These are phyloP conservation scores for Lathronympha strigana DNA, from an alignment of 2,888 invertebrate genomes.

Conservation along the genomic window DNA sequence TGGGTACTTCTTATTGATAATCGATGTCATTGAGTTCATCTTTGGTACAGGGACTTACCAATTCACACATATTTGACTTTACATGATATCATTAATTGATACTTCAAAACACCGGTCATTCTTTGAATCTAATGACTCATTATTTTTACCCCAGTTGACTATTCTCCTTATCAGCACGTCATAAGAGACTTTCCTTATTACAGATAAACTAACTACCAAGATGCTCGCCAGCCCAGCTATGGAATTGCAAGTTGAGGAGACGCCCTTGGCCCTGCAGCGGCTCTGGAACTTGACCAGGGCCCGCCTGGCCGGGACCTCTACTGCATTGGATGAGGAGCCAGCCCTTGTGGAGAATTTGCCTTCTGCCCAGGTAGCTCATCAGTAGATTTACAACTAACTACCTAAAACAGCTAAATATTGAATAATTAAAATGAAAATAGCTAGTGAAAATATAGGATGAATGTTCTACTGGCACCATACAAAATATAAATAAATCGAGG, in stretches of 20 bases:
- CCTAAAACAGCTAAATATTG: background rate
- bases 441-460: too few relatives aligned
- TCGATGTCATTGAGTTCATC: too few relatives aligned
- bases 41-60: too few relatives aligned
- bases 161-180: slow-evolving; percentile 20
- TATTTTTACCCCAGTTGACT: slow-evolving; percentile 16
- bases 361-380: slow-evolving; percentile 71
- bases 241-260: slow-evolving; percentile 84
- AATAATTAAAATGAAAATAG: too few relatives aligned
- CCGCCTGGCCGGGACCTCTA: slow-evolving; percentile 76
- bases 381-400: background rate
- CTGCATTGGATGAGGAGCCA: slow-evolving; percentile 70
- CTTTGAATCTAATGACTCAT: slow-evolving; percentile 1
- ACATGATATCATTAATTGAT: background rate
- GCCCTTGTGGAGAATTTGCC: slow-evolving; percentile 73
- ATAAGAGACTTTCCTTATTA: slow-evolving; percentile 3
- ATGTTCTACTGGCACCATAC: too few relatives aligned
- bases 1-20: too few relatives aligned
- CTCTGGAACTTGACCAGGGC: slow-evolving; percentile 81
- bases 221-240: slow-evolving; percentile 79
- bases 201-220: slow-evolving; percentile 48
- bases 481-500: too few relatives aligned
- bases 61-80: too few relatives aligned
- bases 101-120: background rate
- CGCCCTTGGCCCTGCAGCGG: slow-evolving; percentile 78